These are phyloP conservation scores for Acrocephalus scirpaceus DNA, from an alignment of 2,797 vertebrate species.

Conservation along the genomic window DNA sequence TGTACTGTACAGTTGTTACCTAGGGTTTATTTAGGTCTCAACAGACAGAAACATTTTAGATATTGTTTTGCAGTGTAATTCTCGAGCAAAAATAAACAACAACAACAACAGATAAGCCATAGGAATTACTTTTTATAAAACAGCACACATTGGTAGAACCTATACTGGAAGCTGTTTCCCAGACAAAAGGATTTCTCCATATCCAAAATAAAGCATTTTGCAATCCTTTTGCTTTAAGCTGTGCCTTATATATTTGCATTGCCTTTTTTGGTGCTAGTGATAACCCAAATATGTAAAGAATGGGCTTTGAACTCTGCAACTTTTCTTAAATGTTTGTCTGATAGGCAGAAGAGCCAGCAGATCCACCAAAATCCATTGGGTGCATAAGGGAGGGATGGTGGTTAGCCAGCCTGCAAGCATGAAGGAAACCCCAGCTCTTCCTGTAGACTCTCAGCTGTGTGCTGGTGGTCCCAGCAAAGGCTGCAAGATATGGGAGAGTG, in stretches of 20 bases:
- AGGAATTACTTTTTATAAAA: not conserved
- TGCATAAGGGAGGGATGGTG: not conserved
- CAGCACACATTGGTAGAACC: not conserved
- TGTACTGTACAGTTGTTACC: not conserved
- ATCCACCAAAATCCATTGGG: not conserved
- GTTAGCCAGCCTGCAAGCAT: not conserved
- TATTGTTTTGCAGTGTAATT: not conserved
- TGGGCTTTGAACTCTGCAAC: not conserved
- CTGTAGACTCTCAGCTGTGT: not conserved
- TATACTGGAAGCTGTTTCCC: not conserved
- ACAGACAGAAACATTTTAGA: not conserved
- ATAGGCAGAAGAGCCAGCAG: not conserved
- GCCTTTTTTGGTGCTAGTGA: not conserved
- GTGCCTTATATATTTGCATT: not conserved
- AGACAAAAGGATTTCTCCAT: not conserved
- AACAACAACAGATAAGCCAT: not conserved
- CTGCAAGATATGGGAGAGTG: not conserved
- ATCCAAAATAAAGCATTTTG: not conserved
- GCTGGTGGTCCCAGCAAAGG: not conserved
- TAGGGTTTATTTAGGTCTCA: not conserved
- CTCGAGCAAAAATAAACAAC: not conserved
- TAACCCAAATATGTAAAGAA: not conserved
- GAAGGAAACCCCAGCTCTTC: rapidly evolving
- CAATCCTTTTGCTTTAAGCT: not conserved
- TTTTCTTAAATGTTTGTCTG: not conserved